These are phyloP conservation scores for Mus spicilegus DNA, from an alignment of 2,113 vertebrate genomes.

Conservation along the genomic window DNA sequence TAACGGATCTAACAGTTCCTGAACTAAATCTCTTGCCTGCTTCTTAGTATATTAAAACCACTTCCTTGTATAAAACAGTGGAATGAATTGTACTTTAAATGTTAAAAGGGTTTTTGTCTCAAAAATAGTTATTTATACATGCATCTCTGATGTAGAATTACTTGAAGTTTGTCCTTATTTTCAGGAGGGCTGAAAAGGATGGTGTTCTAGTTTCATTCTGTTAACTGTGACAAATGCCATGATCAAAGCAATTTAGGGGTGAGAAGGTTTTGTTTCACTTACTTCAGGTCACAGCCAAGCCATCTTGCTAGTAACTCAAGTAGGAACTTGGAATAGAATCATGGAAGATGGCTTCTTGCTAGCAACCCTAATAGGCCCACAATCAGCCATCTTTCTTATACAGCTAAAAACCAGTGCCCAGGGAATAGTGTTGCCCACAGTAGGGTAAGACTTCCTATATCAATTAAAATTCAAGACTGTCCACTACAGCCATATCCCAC, in stretches of 20 bases:
- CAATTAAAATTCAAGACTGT: background rate
- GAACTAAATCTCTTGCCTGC: background rate
- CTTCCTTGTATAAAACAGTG: background rate
- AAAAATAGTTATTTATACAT: background rate
- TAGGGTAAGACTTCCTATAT: background rate
- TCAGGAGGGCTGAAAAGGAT: too few relatives aligned
- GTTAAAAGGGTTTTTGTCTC: background rate
- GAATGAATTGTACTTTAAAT: background rate
- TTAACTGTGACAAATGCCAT: background rate
- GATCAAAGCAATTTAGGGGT: background rate
- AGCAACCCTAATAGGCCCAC: background rate
- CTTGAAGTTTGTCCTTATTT: constrained; percentile 22
- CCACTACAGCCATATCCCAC: background rate
- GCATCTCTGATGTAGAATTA: background rate
- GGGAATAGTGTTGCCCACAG: background rate
- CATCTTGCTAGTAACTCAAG: background rate
- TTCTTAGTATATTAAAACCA: constrained; percentile 21
- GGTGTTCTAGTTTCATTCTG: background rate
- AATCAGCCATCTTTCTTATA: background rate
- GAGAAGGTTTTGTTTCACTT: background rate
- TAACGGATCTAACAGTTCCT: background rate
- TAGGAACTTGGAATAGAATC: background rate
- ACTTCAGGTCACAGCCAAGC: too few relatives aligned
- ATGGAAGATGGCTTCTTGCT: background rate
- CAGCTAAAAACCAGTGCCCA: background rate